Evolutionary conservation across 2,113 vertebrate species (phyloP).

Genomic region (Thalassarche chlororhynchos): DNA sequence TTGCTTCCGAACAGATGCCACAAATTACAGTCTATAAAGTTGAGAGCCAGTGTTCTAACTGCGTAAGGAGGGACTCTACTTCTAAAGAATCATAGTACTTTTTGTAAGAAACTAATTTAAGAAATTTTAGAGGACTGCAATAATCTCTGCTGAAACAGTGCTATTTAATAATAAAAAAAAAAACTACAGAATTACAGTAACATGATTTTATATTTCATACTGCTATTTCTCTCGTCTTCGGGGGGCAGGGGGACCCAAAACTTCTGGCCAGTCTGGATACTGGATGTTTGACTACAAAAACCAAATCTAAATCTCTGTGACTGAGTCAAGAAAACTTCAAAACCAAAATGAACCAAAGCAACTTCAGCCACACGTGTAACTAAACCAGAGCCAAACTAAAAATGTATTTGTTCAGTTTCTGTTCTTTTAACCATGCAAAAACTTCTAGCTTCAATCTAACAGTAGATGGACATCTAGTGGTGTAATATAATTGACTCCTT

Average conservation of each 20-base stretch:
- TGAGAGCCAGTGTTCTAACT: neutral
- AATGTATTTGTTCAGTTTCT: neutral
- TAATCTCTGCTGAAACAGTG: neutral
- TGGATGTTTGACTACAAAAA: neutral
- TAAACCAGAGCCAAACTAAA: neutral
- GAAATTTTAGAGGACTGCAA: neutral
- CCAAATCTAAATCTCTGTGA: neutral
- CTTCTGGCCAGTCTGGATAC: neutral
- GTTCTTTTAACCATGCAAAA: neutral
- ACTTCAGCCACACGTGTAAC: neutral
- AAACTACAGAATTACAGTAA: neutral
- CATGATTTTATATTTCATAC: neutral
- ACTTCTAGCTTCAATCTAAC: neutral
- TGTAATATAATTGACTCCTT: neutral
- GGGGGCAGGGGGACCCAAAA: neutral
- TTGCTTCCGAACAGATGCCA: neutral
- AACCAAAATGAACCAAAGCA: neutral
- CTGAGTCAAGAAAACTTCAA: neutral
- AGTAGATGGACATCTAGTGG: constrained; percentile 19
- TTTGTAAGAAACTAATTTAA: neutral
- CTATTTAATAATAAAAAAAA: neutral
- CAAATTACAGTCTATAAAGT: neutral
- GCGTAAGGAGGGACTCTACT: neutral
- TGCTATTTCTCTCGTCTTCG: neutral
- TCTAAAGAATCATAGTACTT: neutral